Evolutionary conservation across 1,140 invertebrate genomes (phyloP).

Genomic region (Dysdera silvatica): DNA sequence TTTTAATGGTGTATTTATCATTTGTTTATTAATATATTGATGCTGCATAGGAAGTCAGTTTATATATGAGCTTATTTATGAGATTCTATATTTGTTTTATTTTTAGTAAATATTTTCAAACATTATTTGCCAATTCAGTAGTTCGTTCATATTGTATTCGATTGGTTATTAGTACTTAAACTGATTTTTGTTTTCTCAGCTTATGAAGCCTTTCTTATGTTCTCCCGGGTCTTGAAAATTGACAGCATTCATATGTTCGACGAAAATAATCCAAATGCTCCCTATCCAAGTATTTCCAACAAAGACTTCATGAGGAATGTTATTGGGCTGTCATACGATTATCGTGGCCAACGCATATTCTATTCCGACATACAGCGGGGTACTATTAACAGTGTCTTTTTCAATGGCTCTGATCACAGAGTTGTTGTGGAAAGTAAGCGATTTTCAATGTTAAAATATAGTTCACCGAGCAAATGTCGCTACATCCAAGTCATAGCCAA

Average conservation of each 20-base stretch:
- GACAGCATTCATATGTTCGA: slow-evolving; percentile 66
- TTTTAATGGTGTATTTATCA: no score
- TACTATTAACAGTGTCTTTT: slow-evolving; percentile 71
- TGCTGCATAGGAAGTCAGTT: no score
- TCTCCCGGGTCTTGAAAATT: slow-evolving; percentile 61
- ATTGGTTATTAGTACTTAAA: no score
- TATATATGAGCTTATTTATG: no score
- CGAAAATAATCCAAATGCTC: slow-evolving; percentile 56
- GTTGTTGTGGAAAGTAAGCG: slow-evolving; percentile 59
- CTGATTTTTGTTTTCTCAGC: slow-evolving; percentile 46
- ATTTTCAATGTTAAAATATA: no score
- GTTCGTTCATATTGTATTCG: no score
- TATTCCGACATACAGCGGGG: slow-evolving; percentile 80
- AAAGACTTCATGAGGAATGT: slow-evolving; percentile 67
- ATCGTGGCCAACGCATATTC: slow-evolving; percentile 59
- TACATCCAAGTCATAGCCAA: no score
- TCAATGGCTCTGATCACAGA: slow-evolving; percentile 65
- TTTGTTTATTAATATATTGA: no score
- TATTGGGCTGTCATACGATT: slow-evolving; percentile 74
- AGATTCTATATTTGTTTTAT: no score
- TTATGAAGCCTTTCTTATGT: slow-evolving; percentile 67
- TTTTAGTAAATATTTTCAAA: no score
- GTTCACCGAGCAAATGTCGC: no score
- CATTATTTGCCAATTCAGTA: no score
- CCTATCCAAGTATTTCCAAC: slow-evolving; percentile 63